Percentiles rank a stretch among this genome's conserved stretches.
These are phyloP conservation scores for Ciconia stormi DNA, from an alignment of 2,113 vertebrate species.

Conservation along the genomic window DNA sequence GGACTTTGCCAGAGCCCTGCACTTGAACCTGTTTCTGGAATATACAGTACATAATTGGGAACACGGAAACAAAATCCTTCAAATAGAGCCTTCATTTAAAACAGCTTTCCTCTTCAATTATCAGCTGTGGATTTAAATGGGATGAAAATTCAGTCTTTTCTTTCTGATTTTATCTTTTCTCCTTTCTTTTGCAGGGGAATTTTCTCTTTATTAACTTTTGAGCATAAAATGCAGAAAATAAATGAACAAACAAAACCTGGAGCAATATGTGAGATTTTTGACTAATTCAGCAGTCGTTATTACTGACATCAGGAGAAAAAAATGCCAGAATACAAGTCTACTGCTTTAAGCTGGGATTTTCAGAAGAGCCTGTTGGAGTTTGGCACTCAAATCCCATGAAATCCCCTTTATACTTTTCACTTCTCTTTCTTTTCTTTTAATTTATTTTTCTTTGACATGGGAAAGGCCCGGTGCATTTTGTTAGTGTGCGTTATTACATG, in stretches of 20 bases:
- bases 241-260: slow-evolving; percentile 40
- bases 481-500: neutral
- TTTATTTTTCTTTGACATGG: slow-evolving; percentile 25
- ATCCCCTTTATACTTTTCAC: slow-evolving; percentile 53
- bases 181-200: neutral
- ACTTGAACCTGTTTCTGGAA: slow-evolving; percentile 32
- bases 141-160: neutral
- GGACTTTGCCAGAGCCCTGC: neutral
- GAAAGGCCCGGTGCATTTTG: neutral
- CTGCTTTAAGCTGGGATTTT: slow-evolving; percentile 65
- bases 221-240: slow-evolving; percentile 22
- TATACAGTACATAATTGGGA: neutral
- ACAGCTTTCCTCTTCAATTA: slow-evolving; percentile 44
- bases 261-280: slow-evolving; percentile 19
- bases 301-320: slow-evolving; percentile 60
- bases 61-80: neutral
- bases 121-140: slow-evolving; percentile 2
- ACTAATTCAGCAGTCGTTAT: slow-evolving; percentile 30
- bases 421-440: slow-evolving; percentile 39
- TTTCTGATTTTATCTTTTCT: slow-evolving; percentile 30
- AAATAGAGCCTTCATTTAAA: slow-evolving; percentile 47
- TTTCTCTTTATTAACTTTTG: slow-evolving; percentile 39
- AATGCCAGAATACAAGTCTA: slow-evolving; percentile 45
- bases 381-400: slow-evolving; percentile 46
- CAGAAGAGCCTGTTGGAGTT: slow-evolving; percentile 49